Base-by-base conservation (phyloP, 2,888 invertebrate species). In the Eumerus sabulonum region DNA sequence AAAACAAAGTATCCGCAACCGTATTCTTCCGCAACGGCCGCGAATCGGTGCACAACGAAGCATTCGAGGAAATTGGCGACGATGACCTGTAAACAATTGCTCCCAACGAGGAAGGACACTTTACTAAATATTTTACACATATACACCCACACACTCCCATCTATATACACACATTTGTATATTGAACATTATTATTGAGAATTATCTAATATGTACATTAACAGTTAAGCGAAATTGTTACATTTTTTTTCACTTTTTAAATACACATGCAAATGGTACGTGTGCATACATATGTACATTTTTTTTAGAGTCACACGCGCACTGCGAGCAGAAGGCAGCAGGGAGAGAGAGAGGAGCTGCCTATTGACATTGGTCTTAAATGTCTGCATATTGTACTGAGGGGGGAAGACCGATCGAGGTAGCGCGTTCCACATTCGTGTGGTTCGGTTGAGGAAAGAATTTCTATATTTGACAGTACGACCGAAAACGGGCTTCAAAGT, bases 51-150 rank as follows among this genome's bases (percentile, higher is more conserved):
- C 96, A 96, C 86, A 97, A 97, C 89, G 95, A 96, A 88, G 96
- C 97, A 17, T 98, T 98, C 87, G 96, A 97, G 88, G 96, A 96
- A 56, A 98, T 98, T 83, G 97, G 97, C 2, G 98, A 98, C 86
- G 98, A 98, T 84, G 98, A 98, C 90, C 90, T 95, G 85, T 95
- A 92, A 91, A 54, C 18, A 16, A 12, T 27, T 17, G 13, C 5
- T n/a, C n/a, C n/a, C n/a, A 12, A 16, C 13, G n/a, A 14, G 12
- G 17, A 13, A 47, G 5, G 12, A 53, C 13, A 40, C n/a, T 76
- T 71, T 71, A 73, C 63, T 73, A 73, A 67, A 60, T 68, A 67
- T 72, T 67, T 56, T 48, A n/a, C n/a, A n/a, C n/a, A n/a, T n/a
- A n/a, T n/a, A n/a, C n/a, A n/a, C n/a, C n/a, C n/a, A n/a, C n/a